Conservation (phyloP, 1,140 invertebrate genomes). For the Formica selysi region DNA sequence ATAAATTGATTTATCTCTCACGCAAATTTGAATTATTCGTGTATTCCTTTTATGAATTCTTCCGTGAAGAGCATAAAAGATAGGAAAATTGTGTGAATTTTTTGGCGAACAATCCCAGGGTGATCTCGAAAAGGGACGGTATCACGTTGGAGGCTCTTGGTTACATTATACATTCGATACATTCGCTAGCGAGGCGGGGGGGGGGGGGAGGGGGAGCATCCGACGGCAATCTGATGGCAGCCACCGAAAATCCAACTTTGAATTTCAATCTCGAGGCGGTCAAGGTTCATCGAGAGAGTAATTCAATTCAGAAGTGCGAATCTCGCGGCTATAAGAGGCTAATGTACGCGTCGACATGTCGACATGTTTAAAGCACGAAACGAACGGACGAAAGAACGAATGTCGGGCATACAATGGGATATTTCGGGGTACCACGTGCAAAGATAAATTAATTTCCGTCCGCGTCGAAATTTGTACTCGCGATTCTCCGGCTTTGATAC, state of each 20-base stretch:
- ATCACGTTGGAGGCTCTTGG: constrained; percentile 69
- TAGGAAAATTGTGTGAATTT: constrained; percentile 1
- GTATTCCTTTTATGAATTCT: neutral
- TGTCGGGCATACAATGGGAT: neutral
- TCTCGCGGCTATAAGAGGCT: constrained; percentile 28
- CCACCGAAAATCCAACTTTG: constrained; percentile 78
- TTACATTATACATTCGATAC: constrained; percentile 83
- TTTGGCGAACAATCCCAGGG: neutral
- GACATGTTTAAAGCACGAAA: neutral
- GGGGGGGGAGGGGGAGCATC: constrained; percentile 19
- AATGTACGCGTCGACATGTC: constrained; percentile 6
- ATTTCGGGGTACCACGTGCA: neutral
- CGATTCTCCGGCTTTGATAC: neutral
- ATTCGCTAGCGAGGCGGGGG: constrained; percentile 71
- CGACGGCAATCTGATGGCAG: constrained; percentile 76
- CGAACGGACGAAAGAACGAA: neutral
- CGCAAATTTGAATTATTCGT: neutral
- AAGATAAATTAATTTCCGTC: constrained; percentile 39
- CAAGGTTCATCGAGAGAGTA: constrained; percentile 69
- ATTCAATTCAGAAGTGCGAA: constrained; percentile 51
- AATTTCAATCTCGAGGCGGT: constrained; percentile 79
- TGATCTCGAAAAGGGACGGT: constrained; percentile 66
- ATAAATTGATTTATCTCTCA: neutral
- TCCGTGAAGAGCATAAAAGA: neutral
- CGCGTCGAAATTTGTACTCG: neutral